Conservation (phyloP, 2,888 invertebrate genomes). For the Drosophila incognita region DNA sequence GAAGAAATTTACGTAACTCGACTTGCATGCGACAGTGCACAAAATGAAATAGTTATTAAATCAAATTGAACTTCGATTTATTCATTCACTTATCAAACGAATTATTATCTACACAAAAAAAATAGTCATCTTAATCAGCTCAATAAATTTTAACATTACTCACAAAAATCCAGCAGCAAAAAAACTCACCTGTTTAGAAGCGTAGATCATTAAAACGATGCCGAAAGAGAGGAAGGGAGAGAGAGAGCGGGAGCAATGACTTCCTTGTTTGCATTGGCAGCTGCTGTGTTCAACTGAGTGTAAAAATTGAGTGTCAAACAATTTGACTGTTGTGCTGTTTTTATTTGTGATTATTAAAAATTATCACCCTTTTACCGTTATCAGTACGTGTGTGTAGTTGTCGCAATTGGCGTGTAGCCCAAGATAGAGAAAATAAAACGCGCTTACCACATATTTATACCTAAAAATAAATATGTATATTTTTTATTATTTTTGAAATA, state of each 20-base stretch:
- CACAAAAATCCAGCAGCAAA: neutral
- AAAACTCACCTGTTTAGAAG: slow-evolving; percentile 20
- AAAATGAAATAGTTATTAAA: neutral
- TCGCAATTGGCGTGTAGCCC: neutral
- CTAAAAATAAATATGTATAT: no score
- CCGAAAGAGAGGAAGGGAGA: neutral
- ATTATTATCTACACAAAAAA: neutral
- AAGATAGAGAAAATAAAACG: slow-evolving; percentile 30
- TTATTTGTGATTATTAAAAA: neutral
- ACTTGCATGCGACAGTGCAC: neutral
- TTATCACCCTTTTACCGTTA: slow-evolving; percentile 50
- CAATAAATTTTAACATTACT: slow-evolving; percentile 5
- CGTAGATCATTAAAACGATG: neutral
- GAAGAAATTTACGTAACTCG: slow-evolving; percentile 37
- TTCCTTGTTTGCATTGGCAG: slow-evolving; percentile 30
- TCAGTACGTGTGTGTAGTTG: slow-evolving; percentile 20
- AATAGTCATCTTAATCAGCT: neutral
- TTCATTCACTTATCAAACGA: neutral
- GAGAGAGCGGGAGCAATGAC: neutral
- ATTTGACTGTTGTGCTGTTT: slow-evolving; percentile 12
- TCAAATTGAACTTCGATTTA: neutral
- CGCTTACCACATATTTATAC: slow-evolving; percentile 35
- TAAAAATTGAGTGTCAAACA: slow-evolving; percentile 9
- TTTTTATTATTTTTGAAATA: no score
- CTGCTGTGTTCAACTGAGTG: slow-evolving; percentile 42